Conservation (phyloP, 2,888 invertebrate species). For the Deroplatys truncata region DNA sequence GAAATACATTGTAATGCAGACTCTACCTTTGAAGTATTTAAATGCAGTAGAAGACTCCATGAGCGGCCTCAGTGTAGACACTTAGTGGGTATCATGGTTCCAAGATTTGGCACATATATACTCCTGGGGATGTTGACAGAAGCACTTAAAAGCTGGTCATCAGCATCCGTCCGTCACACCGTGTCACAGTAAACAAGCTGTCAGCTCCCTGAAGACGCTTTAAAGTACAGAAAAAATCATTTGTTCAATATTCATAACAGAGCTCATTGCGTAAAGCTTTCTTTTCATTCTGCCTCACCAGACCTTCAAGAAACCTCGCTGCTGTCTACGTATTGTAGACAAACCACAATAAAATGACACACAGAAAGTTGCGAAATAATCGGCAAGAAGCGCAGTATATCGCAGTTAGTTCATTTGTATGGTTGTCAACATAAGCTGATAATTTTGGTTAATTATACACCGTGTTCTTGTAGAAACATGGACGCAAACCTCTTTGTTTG, state of each 20-base stretch:
- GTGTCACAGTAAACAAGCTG: not conserved
- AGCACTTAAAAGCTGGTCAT: not conserved
- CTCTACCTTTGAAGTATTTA: not conserved
- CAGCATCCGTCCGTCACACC: not conserved
- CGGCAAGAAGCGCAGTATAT: too few relatives aligned
- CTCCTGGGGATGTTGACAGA: not conserved
- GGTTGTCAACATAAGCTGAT: too few relatives aligned
- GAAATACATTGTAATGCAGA: too few relatives aligned
- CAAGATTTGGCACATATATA: not conserved
- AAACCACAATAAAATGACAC: too few relatives aligned
- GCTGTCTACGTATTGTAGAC: too few relatives aligned
- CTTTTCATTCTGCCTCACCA: too few relatives aligned
- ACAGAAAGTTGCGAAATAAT: too few relatives aligned
- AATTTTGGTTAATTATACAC: too few relatives aligned
- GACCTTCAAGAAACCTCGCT: too few relatives aligned
- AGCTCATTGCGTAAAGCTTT: not conserved
- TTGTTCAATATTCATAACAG: not conserved
- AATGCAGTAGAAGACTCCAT: not conserved
- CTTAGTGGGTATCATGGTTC: not conserved
- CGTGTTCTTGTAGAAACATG: too few relatives aligned
- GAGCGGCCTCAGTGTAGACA: not conserved
- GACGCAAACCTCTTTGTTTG: too few relatives aligned
- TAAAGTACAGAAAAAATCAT: not conserved
- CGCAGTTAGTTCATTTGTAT: too few relatives aligned
- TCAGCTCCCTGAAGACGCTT: not conserved